phyloP scores from a whole-genome alignment of 2,113 vertebrate genomes.

The Empidonax alnorum region DNA sequence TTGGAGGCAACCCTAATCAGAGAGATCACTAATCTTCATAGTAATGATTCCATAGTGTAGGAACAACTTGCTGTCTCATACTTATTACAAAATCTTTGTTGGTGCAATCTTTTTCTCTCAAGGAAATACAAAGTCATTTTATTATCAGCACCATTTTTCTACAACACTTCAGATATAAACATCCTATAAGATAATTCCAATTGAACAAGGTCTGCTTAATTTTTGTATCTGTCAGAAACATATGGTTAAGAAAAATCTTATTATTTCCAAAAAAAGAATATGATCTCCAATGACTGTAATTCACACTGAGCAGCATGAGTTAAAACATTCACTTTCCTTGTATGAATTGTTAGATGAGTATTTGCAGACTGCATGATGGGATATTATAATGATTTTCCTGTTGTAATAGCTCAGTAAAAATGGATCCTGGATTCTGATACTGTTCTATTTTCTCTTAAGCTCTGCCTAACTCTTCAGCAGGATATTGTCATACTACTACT shows the following conservation, averaged over 20 bases:
- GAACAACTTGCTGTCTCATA: not conserved
- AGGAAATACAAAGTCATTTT: not conserved
- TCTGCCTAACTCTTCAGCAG: not conserved
- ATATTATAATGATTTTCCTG: not conserved
- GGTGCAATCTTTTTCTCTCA: not conserved
- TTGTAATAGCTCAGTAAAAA: not conserved
- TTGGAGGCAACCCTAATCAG: not conserved
- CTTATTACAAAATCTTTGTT: not conserved
- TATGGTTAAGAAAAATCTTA: not conserved
- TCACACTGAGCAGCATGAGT: not conserved
- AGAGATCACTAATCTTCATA: not conserved
- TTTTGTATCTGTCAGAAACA: not conserved
- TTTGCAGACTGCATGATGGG: not conserved
- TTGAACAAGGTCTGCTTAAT: not conserved
- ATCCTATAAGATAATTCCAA: not conserved
- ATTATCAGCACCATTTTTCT: not conserved
- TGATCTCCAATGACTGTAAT: not conserved
- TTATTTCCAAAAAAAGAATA: not conserved
- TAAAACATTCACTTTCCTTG: not conserved
- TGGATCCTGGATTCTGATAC: not conserved
- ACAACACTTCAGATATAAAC: not conserved
- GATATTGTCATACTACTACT: not conserved
- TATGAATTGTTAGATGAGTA: not conserved
- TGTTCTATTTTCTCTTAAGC: not conserved
- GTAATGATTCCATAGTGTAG: not conserved